Evolutionary conservation across 2,888 invertebrate species (phyloP), one percentile per base, ranked within the genome.

Genomic region (Athetis lepigone): DNA sequence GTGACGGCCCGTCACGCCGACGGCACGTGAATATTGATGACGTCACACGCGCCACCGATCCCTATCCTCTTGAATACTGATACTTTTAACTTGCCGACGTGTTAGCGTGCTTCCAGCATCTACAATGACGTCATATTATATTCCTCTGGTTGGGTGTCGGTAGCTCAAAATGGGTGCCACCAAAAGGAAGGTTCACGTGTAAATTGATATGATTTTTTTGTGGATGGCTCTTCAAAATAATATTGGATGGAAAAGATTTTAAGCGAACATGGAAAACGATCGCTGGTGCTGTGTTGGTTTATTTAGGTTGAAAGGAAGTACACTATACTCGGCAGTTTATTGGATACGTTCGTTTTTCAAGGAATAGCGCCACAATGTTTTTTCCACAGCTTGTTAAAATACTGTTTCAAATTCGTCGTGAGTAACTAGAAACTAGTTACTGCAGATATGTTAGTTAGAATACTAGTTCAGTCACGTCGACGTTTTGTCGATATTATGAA

Each of bases 21-120:
- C 71, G 52, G 70, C 47, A 55, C 73, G 74, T 73, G 77, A 79
- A 79, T 79, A 81, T 81, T 76, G 79, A 79, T 79, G 57, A 79
- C 66, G 63, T 63, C 65, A 79, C 67, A 57, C 68, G 70, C 55
- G 71, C 68, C 27, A 55, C 51, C 70, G 72, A 67, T 67, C 69
- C 59, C 75, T 73, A 60, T 58, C 60, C 46, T 49, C 46, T 36
- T 65, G 74, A 75, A 80, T 78, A 70, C 75, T 50, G 80, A 77
- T 78, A 77, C 67, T 77, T 80, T 80, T 70, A 77, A 77, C 75
- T 74, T 74, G 70, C 45, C 56, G 69, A 51, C 57, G 39, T 80
- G 78, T 69, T 62, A 77, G 58, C 59, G 54, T 59, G 69, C 69
- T 54, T 25, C 56, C 54, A 54, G 66, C 63, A 69, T 77, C 23